Base-by-base conservation (phyloP, 2,797 vertebrate genomes). In the Emydoidea blandingii region DNA sequence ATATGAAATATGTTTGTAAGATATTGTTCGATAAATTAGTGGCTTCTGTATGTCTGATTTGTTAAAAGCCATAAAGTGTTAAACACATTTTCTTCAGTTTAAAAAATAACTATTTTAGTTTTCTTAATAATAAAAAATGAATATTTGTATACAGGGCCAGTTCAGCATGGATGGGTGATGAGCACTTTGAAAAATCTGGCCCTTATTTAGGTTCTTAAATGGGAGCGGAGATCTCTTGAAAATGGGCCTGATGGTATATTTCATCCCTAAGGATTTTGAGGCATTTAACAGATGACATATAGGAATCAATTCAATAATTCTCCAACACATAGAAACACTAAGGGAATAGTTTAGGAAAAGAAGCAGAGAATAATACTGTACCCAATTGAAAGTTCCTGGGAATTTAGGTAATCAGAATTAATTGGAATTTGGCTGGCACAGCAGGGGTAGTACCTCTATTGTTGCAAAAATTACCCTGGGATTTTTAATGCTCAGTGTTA, bases 351-450 rank as follows among this genome's bases (percentile, higher is more conserved):
- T 53, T 80, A 27, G n/a, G 93, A 83, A 74, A 62, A 89, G 4
- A 0, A 31, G 25, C 16, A 59, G 37, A 81, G 47, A 54, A 85
- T 50, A 54, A 59, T 84, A 49, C 37, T n/a, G 29, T 81, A 54
- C 52, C 65, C 54, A 62, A 81, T 9, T 81, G 5, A 47, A 31
- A 74, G 21, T 41, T 59, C 50, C 86, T 82, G 79, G 65, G 78
- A 76, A 78, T 81, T 72, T 81, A 92, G 52, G 87, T 72, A 83
- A 78, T 34, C 53, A 79, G 56, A 86, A 83, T 83, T 93, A 93
- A 86, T 83, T 89, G 57, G 83, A 76, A 92, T 52, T 85, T 93
- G 83, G 83, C 54, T n/a, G 81, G 54, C 47, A 72, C 44, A 54
- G 47, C 91, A 86, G 47, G n/a, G n/a, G 23, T 47, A 87, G 23